These are phyloP conservation scores for Amniataba percoides DNA, from an alignment of 2,797 vertebrate species.

Conservation along the genomic window DNA sequence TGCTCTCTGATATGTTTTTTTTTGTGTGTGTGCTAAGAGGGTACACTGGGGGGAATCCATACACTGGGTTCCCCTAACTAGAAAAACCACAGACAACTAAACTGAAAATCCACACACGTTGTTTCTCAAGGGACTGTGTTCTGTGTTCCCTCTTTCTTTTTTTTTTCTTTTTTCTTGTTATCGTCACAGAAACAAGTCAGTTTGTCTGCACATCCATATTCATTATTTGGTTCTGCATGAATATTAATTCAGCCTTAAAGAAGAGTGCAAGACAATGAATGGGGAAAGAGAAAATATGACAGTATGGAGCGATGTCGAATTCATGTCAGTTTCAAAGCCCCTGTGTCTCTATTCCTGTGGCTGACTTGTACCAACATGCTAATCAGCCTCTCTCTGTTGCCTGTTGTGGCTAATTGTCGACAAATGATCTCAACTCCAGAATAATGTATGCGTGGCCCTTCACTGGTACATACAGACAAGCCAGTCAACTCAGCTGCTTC, in stretches of 20 bases:
- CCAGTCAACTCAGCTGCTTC: constrained; percentile 58
- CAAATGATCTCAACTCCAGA: constrained; percentile 80
- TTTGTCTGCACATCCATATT: constrained; percentile 80
- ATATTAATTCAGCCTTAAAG: constrained; percentile 79
- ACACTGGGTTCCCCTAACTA: constrained; percentile 29
- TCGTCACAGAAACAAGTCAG: constrained; percentile 70
- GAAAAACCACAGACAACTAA: constrained; percentile 42
- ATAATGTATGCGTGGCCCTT: constrained; percentile 79
- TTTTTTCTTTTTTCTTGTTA: constrained; percentile 67
- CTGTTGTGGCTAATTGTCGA: constrained; percentile 82
- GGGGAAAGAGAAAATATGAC: constrained; percentile 67
- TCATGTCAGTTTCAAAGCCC: constrained; percentile 81
- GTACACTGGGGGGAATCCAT: constrained; percentile 32
- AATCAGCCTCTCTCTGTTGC: constrained; percentile 76
- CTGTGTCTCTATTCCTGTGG: constrained; percentile 75
- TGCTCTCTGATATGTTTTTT: constrained; percentile 52
- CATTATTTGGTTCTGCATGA: constrained; percentile 74
- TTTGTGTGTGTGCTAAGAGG: constrained; percentile 32
- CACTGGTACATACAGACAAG: constrained; percentile 62
- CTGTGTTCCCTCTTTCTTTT: constrained; percentile 48
- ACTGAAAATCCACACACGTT: constrained; percentile 70
- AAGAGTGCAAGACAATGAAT: constrained; percentile 60
- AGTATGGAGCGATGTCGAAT: constrained; percentile 69
- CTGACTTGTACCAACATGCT: constrained; percentile 80
- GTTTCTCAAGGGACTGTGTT: constrained; percentile 64